These are phyloP conservation scores for Portevinia maculata DNA, from an alignment of 2,888 invertebrate species.

Conservation along the genomic window DNA sequence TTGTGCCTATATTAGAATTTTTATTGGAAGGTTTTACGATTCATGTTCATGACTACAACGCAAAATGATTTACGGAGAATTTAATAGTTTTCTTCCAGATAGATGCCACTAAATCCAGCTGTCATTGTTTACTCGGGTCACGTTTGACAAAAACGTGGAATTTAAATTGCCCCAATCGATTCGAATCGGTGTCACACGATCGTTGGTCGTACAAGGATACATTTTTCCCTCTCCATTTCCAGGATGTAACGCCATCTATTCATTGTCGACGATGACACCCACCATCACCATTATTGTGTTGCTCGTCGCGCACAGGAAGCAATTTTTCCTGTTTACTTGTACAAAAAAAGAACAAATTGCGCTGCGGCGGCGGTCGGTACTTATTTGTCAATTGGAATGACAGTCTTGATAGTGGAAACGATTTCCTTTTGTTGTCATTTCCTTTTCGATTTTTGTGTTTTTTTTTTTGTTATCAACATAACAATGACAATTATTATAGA, in stretches of 20 bases:
- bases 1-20: constrained; percentile 10
- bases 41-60: constrained; percentile 37
- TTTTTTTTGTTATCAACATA: constrained; percentile 47
- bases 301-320: constrained; percentile 61
- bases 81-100: background rate
- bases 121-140: constrained; percentile 52
- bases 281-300: constrained; percentile 45
- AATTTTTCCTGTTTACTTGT: constrained; percentile 72
- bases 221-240: constrained; percentile 42
- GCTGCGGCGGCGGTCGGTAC: constrained; percentile 43
- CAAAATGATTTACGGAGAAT: constrained; percentile 2
- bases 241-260: constrained; percentile 73
- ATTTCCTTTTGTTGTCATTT: constrained; percentile 74
- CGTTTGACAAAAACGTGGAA: constrained; percentile 65
- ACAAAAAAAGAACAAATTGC: constrained; percentile 10
- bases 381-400: constrained; percentile 74
- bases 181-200: constrained; percentile 61
- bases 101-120: constrained; percentile 34
- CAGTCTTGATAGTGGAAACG: constrained; percentile 71
- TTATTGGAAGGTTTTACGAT: constrained; percentile 38
- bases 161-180: constrained; percentile 52
- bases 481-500: constrained; percentile 51
- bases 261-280: constrained; percentile 57
- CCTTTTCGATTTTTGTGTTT: constrained; percentile 56
- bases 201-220: constrained; percentile 62